A percentile compares a stretch with the other conserved stretches of the same genome.
phyloP scores from a whole-genome alignment of 2,797 vertebrate genomes.

The Xerus rutilus region DNA sequence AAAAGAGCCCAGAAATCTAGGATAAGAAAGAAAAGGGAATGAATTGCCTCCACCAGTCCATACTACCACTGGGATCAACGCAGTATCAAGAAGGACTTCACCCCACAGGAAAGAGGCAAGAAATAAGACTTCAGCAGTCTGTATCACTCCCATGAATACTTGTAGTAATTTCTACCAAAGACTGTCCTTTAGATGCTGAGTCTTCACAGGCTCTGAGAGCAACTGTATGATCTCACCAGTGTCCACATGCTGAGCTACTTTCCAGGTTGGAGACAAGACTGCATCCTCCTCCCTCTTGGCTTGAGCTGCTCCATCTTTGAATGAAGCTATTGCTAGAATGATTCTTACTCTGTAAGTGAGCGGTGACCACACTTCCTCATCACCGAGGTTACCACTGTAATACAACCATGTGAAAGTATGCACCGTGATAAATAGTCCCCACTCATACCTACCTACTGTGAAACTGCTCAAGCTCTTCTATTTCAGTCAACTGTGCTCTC shows the following conservation, averaged over 20 bases:
- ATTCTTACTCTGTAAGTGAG: neutral
- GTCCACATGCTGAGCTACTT: neutral
- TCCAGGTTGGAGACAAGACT: neutral
- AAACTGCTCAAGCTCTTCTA: neutral
- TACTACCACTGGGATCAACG: too few species aligned
- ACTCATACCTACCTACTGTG: neutral
- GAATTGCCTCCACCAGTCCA: too few species aligned
- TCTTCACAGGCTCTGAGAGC: neutral
- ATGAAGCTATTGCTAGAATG: neutral
- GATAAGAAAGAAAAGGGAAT: neutral
- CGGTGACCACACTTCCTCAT: neutral
- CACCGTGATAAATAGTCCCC: too few species aligned
- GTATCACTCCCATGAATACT: too few species aligned
- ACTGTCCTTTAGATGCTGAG: neutral
- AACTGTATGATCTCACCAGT: neutral
- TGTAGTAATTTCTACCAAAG: too few species aligned
- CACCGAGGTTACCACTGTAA: neutral
- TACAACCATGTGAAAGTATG: neutral
- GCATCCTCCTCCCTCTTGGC: neutral
- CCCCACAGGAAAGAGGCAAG: too few species aligned
- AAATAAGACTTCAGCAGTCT: too few species aligned
- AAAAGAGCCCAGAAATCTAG: neutral
- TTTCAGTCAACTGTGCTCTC: neutral
- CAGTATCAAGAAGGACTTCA: neutral
- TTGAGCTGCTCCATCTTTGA: neutral